These are phyloP conservation scores for Cylindroiulus punctatus DNA, from an alignment of 2,888 invertebrate genomes.

Conservation along the genomic window DNA sequence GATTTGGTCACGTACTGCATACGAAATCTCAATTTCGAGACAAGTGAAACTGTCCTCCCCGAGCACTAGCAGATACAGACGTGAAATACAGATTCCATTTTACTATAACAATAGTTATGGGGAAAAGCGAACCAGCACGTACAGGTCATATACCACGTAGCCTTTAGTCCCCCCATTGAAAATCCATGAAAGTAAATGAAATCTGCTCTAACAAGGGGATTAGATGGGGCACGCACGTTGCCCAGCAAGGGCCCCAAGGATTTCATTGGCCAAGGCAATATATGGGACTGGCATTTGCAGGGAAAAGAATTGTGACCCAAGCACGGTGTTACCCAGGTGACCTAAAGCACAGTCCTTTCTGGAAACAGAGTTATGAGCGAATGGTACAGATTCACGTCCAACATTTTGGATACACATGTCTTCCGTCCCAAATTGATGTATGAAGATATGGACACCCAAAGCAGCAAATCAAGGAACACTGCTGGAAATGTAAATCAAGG, in stretches of 20 bases:
- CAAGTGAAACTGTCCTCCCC: conserved; percentile 15
- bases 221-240: conserved; percentile 36
- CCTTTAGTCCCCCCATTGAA: conserved; percentile 35
- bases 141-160: conserved; percentile 31
- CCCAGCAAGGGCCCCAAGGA: neutral
- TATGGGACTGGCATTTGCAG: neutral
- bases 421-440: too few relatives aligned
- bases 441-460: too few relatives aligned
- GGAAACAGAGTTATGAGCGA: neutral
- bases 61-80: conserved; percentile 12
- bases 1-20: conserved; percentile 47
- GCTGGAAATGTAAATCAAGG: too few relatives aligned
- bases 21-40: conserved; percentile 25
- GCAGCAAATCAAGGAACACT: too few relatives aligned
- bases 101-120: conserved; percentile 43
- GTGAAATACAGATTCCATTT: conserved; percentile 39
- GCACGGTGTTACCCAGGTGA: neutral
- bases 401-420: neutral
- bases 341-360: neutral
- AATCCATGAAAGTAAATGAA: conserved; percentile 40
- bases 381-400: neutral
- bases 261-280: conserved; percentile 21
- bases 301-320: neutral
- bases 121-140: conserved; percentile 14
- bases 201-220: conserved; percentile 45